phyloP scores from a whole-genome alignment of 2,797 vertebrate species.

The Amazonetta brasiliensis region DNA sequence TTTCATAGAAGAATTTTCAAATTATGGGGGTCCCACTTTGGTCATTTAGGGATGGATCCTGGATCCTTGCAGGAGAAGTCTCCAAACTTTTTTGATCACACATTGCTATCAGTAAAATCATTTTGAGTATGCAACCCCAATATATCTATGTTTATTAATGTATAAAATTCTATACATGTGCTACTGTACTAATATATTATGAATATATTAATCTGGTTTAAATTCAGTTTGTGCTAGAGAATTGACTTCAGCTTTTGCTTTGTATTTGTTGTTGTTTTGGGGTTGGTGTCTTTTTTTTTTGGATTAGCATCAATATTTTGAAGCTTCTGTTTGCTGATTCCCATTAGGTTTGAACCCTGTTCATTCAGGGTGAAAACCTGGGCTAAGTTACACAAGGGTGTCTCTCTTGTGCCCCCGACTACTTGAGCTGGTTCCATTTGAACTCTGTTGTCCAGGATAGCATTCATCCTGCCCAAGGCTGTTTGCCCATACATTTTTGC shows the following conservation, averaged over 20 bases:
- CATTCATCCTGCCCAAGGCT: neutral
- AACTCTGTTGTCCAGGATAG: neutral
- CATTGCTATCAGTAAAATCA: neutral
- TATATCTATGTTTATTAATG: neutral
- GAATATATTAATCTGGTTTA: neutral
- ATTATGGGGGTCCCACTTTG: neutral
- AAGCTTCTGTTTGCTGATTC: neutral
- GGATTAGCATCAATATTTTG: neutral
- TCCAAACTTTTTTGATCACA: neutral
- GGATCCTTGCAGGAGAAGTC: neutral
- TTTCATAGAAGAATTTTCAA: neutral
- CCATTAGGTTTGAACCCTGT: neutral
- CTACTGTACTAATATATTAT: neutral
- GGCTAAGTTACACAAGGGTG: neutral
- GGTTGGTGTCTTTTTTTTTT: neutral
- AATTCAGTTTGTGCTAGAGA: constrained; percentile 1
- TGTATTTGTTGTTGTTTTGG: neutral
- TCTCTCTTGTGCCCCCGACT: neutral
- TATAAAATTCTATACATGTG: neutral
- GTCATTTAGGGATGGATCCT: neutral
- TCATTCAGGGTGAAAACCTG: neutral
- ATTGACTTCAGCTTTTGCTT: neutral
- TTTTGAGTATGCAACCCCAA: neutral
- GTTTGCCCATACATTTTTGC: neutral
- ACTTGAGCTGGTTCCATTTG: neutral